phyloP scores from a whole-genome alignment of 2,797 vertebrate genomes.

The Prunella strophiata region DNA sequence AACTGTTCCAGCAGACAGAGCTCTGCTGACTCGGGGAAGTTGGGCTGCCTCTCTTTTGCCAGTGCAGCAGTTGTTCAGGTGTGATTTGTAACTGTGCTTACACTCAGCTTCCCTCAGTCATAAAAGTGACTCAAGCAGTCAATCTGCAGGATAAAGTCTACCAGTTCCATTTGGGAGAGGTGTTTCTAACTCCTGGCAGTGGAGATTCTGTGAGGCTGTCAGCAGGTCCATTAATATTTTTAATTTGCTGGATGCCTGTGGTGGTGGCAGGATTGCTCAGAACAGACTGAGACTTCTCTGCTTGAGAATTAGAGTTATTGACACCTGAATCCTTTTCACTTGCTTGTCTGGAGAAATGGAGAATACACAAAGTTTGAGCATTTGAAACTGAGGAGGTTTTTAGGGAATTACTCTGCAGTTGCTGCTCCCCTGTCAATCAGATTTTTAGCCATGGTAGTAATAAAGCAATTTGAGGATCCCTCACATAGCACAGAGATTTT shows the following conservation, averaged over 20 bases:
- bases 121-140: constrained; percentile 13
- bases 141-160: not conserved
- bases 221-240: not conserved
- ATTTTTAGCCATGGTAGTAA: not conserved
- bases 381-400: not conserved
- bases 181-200: not conserved
- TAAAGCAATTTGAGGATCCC: not conserved
- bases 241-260: not conserved
- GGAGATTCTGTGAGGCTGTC: not conserved
- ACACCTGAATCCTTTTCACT: not conserved
- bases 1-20: constrained; percentile 1
- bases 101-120: constrained; percentile 9
- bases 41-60: not conserved
- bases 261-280: not conserved
- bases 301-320: not conserved
- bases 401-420: not conserved
- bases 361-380: not conserved
- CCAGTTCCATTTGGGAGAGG: not conserved
- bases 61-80: constrained; percentile 24
- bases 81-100: not conserved
- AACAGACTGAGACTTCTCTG: not conserved
- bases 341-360: not conserved
- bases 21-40: constrained; percentile 28
- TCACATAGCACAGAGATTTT: not conserved
- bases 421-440: not conserved